These are phyloP conservation scores for Keiferia lycopersicella DNA, from an alignment of 2,888 invertebrate genomes.

Conservation along the genomic window DNA sequence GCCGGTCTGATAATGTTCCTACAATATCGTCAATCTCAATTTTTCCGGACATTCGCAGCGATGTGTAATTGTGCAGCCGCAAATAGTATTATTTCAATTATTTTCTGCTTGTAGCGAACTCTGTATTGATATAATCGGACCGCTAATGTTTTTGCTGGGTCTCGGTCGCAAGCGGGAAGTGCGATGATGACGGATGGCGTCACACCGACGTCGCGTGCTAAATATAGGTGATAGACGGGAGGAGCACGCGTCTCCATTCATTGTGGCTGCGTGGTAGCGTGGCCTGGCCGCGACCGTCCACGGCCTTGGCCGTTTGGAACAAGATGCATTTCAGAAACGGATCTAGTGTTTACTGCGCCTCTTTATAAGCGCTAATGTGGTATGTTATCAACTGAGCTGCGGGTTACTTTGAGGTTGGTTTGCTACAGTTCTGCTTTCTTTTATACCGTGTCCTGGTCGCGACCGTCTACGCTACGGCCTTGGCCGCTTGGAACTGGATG, in stretches of 20 bases:
- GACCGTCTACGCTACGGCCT: slow-evolving; percentile 52
- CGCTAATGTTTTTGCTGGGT: slow-evolving; percentile 15
- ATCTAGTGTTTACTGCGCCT: slow-evolving; percentile 9
- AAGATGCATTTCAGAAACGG: slow-evolving; percentile 53
- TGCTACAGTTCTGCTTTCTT: background rate
- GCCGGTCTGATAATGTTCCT: too few relatives aligned
- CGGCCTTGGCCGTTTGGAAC: slow-evolving; percentile 67
- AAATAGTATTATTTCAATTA: too few relatives aligned
- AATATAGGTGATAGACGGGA: slow-evolving; percentile 62
- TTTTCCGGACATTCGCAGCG: too few relatives aligned
- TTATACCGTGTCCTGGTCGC: slow-evolving; percentile 36
- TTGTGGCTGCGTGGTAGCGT: slow-evolving; percentile 37
- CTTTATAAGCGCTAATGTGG: background rate
- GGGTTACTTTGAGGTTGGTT: background rate
- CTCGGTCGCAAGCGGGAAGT: slow-evolving; percentile 23
- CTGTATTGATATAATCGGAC: background rate
- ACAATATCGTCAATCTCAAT: too few relatives aligned
- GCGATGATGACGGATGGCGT: slow-evolving; percentile 35
- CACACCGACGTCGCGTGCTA: slow-evolving; percentile 54
- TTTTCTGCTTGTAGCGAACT: too few relatives aligned
- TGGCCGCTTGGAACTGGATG: slow-evolving; percentile 64
- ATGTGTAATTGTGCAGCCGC: too few relatives aligned
- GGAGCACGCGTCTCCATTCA: slow-evolving; percentile 71
- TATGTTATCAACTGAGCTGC: background rate
- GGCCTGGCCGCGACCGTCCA: slow-evolving; percentile 38